Evolutionary conservation across 1,140 invertebrate species (phyloP).

Genomic region (Leptoteleia sp.): DNA sequence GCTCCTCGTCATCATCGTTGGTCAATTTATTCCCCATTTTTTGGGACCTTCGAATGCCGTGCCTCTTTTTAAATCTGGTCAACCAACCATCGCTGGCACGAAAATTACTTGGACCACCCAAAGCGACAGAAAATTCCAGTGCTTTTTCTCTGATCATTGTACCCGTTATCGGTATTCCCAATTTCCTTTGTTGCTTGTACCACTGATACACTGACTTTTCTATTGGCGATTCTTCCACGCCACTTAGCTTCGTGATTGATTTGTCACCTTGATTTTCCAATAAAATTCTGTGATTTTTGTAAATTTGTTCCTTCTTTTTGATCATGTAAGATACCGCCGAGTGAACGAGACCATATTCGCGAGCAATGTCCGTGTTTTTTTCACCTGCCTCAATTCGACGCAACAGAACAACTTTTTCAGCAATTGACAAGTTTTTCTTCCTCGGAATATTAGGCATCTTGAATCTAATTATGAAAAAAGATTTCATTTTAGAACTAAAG

Average conservation of each 20-base stretch:
- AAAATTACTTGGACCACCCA: slow-evolving; percentile 47
- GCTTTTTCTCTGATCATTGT: slow-evolving; percentile 41
- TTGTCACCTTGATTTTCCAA: not conserved
- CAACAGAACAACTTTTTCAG: too few relatives aligned
- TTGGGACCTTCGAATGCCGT: slow-evolving; percentile 69
- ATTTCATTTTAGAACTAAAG: too few relatives aligned
- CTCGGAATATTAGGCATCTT: too few relatives aligned
- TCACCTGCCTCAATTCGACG: too few relatives aligned
- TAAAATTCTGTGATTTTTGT: not conserved
- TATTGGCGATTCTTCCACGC: slow-evolving; percentile 18
- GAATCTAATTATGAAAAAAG: too few relatives aligned
- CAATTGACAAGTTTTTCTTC: too few relatives aligned
- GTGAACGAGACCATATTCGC: too few relatives aligned
- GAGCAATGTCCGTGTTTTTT: too few relatives aligned
- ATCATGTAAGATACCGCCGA: not conserved
- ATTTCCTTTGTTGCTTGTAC: slow-evolving; percentile 26
- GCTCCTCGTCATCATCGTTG: too few relatives aligned
- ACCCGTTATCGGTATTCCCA: slow-evolving; percentile 28
- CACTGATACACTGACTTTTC: slow-evolving; percentile 41
- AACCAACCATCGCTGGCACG: slow-evolving; percentile 75
- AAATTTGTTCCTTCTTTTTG: not conserved
- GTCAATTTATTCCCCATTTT: slow-evolving; percentile 40
- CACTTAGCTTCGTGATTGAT: not conserved
- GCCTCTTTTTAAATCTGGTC: slow-evolving; percentile 71
- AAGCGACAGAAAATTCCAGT: slow-evolving; percentile 10